Evolutionary conservation across 2,888 invertebrate genomes (phyloP), one percentile per base, ranked within the genome.

Genomic region (Adelognathus sp.): DNA sequence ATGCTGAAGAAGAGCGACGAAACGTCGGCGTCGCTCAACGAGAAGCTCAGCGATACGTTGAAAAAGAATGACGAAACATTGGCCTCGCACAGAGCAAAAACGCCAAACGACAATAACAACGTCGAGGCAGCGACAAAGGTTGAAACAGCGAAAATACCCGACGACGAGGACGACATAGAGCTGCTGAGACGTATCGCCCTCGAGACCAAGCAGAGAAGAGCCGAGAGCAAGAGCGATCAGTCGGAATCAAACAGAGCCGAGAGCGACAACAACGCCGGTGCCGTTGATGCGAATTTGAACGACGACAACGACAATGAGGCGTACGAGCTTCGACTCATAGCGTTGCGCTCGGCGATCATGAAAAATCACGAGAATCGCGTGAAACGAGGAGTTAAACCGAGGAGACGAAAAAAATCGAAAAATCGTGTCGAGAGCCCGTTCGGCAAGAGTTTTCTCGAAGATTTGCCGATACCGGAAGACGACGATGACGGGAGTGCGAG

Each of bases 261-360:
- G 9, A 84, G 76, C 33, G 64, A 27, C 14, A 74, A 75, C 7
- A 71, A 84, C 9, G 18, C 60, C 14, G 11, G 33, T 0, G 67
- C 77, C n/a, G 46, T 74, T 11, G 50, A 61, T 14, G 46, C 41
- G 3, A 80, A 70, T 14, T 33, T 67, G 24, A 74, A 64, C 73
- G 72, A 75, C 27, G 93, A 93, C 78, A 93, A 93, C 84, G 94
- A 94, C 81, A 93, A 93, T 86, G 95, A 95, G 85, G 93, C 94
- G 78, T 91, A 93, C 64, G 93, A 95, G 83, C 89, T 95, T 58
- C 92, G 95, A 82, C 90, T 94, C 82, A 95, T 94, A 81, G 95
- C 95, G 67, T 90, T 95, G n/a, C 94, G 93, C 83, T 95, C 95
- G n/a, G 94, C 95, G 4, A 91, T 95, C 50, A 85, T 95, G 46